Evolutionary conservation across 2,888 invertebrate species (phyloP), one percentile per base, ranked within the genome.

Genomic region (Xanthia icteritia): DNA sequence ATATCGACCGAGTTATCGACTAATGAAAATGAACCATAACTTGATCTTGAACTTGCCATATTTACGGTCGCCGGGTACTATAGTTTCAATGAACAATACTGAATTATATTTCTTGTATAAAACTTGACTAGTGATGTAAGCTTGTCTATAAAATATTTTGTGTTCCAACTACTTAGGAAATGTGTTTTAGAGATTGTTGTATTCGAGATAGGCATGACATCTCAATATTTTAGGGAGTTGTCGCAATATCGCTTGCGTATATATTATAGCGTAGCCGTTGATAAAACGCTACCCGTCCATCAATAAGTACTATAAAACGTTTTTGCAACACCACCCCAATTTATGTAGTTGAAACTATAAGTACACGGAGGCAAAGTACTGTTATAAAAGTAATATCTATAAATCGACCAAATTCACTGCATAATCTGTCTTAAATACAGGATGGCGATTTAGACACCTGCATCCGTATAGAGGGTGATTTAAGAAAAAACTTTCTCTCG

Each of bases 51-150:
- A 27, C 15, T 6, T 31, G 5, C 6, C 51, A 42, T 76, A 76
- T 42, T 73, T 36, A 56, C 20, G 13, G 1, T 54, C 23, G 2
- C 27, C 36, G n/a, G 42, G 3, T n/a, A 31, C 54, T 61, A 31
- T 9, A 68, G 54, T 77, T 79, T 73, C 54, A 73, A 73, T 72
- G 36, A 73, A 81, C 77, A 84, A 81, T 85, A 87, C 86, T 85
- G 85, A 77, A 74, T 66, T 60, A 77, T 71, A 72, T 68, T 65
- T 86, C 58, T 71, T 76, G 58, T 78, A 76, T 27, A 76, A 76
- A 85, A 77, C 71, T 71, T 82, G 86, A 85, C 86, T 82, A 87
- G 88, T 74, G 86, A 70, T 65, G 39, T 69, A 80, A 71, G 76
- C 63, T 77, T 83, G 70, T 83, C 48, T 71, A 60, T 27, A 82